Evolutionary conservation across 2,888 invertebrate species (phyloP), one percentile per base, ranked within the genome.

Genomic region (Conistra vaccinii): DNA sequence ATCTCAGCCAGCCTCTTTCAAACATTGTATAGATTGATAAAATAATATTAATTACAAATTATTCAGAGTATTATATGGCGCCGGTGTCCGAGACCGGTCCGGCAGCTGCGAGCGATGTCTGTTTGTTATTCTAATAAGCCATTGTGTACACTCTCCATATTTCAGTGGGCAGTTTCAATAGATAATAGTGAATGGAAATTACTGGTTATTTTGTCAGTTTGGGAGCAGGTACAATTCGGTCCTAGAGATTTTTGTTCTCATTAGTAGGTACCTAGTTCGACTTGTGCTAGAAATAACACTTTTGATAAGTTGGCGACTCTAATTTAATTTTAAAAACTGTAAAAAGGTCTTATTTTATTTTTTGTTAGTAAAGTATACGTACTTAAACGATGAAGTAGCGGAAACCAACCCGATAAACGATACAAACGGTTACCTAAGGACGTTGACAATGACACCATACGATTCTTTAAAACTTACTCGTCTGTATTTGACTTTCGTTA

Each of bases 31-130:
- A 69, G 63, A 76, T 83, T 76, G 76, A 80, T 80, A 65, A 80
- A 83, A 81, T 83, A 83, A 76, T 77, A 84, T 71, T 84, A 83
- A 81, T 84, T 77, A 81, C 71, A 78, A 76, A 80, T 81, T 69
- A 86, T 80, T 84, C 76, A 76, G 72, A 72, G 75, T 66, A 84
- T 66, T 65, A 65, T 70, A 58, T 72, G 60, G 45, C 74, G 74
- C 75, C 75, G 82, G 70, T 84, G 79, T 69, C 61, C 76, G 63
- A 75, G 92, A 94, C 94, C 93, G 94, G 94, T 94, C 92, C 92
- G 85, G 94, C 95, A 95, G 95, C 94, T 95, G 94, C 86, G 88
- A 72, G 74, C 85, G 81, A 79, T 78, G 86, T 86, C 85, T 85
- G 85, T 87, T 81, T 89, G 87, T 90, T 88, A 91, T 91, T 91